These are phyloP conservation scores for Aleiodes testaceus DNA, from an alignment of 2,888 invertebrate species.

Conservation along the genomic window DNA sequence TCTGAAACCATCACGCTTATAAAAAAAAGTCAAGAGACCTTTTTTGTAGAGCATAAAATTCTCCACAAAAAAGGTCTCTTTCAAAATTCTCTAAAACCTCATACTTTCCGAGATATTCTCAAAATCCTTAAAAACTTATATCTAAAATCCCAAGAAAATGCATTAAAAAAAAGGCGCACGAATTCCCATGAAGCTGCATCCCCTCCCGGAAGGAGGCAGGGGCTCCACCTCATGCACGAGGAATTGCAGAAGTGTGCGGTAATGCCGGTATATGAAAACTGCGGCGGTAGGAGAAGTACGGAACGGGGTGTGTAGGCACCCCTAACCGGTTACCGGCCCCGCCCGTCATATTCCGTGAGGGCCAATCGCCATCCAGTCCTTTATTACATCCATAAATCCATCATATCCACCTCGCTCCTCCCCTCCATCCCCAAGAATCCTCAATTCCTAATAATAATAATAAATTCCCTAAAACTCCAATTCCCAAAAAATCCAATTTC, in stretches of 20 bases:
- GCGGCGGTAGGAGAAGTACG: constrained; percentile 61
- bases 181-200: constrained; percentile 65
- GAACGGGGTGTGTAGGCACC: constrained; percentile 64
- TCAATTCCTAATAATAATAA: no score
- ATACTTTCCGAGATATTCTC: not conserved
- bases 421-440: constrained; percentile 16
- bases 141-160: no score
- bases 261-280: constrained; percentile 50
- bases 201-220: constrained; percentile 53
- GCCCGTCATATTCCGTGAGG: constrained; percentile 72
- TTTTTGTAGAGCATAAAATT: no score
- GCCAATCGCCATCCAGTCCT: constrained; percentile 72
- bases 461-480: no score
- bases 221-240: constrained; percentile 49
- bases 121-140: not conserved
- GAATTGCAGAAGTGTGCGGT: constrained; percentile 41
- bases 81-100: not conserved
- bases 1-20: no score
- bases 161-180: no score
- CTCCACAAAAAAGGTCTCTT: no score
- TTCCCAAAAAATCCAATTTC: not conserved
- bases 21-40: constrained; percentile 32
- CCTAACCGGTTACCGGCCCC: constrained; percentile 60
- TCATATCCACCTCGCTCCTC: constrained; percentile 76
- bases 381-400: constrained; percentile 89